A percentile compares a stretch with the other conserved stretches of the same genome.
Conservation (phyloP, 2,113 vertebrate genomes). For the Tricholaema leucomelas region DNA sequence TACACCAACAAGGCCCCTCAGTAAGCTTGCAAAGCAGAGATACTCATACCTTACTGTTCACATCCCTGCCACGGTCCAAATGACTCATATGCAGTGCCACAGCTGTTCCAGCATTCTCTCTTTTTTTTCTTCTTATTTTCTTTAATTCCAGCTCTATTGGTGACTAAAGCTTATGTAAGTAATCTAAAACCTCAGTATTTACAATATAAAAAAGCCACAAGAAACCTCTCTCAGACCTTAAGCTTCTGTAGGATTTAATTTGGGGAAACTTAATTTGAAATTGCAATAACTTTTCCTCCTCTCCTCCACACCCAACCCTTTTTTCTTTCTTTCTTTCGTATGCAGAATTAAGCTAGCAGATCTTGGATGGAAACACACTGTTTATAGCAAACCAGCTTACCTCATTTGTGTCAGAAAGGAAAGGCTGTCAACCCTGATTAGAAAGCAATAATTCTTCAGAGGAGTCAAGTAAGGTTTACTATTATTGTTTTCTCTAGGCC, state of each 20-base stretch:
- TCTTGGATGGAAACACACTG: constrained; percentile 49
- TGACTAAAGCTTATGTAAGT: constrained; percentile 63
- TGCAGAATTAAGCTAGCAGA: constrained; percentile 47
- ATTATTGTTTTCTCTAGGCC: constrained; percentile 46
- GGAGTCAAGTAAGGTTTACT: constrained; percentile 25
- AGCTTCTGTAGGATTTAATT: constrained; percentile 67
- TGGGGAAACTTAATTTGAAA: constrained; percentile 70
- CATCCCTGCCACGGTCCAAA: constrained; percentile 2
- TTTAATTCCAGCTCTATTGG: constrained; percentile 4
- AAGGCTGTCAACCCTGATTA: constrained; percentile 65
- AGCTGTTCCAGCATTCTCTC: constrained; percentile 50
- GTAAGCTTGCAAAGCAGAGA: background rate
- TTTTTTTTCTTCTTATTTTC: background rate
- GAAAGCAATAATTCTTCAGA: constrained; percentile 72
- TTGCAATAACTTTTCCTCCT: constrained; percentile 4
- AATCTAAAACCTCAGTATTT: constrained; percentile 61
- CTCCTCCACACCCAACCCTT: too few species aligned
- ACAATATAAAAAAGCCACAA: constrained; percentile 54
- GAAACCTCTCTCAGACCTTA: constrained; percentile 25
- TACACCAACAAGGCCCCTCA: background rate
- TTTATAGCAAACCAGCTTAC: constrained; percentile 70
- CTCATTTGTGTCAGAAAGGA: constrained; percentile 55
- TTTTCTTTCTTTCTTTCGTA: background rate
- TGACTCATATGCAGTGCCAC: constrained; percentile 44
- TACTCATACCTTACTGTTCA: background rate